These are phyloP conservation scores for Rallus crepitans DNA, from an alignment of 2,797 vertebrate species.

Conservation along the genomic window DNA sequence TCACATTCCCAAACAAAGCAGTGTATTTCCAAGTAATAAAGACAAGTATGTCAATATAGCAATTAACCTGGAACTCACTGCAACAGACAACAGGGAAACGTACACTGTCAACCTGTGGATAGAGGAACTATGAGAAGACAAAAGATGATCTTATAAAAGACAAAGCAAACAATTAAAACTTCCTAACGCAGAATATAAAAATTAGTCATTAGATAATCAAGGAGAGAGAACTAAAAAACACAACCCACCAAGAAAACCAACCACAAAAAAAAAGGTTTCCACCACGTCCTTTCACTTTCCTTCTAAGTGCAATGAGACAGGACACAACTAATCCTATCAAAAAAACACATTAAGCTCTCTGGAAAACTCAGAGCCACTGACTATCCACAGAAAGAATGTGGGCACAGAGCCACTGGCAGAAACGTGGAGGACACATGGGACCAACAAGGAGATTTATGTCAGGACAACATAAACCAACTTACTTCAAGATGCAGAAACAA, in stretches of 20 bases:
- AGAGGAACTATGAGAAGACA: neutral
- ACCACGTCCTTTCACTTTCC: neutral
- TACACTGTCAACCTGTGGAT: neutral
- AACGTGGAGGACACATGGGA: neutral
- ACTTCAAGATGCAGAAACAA: neutral
- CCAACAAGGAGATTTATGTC: neutral
- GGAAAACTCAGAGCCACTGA: neutral
- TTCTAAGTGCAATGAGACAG: neutral
- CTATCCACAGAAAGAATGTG: neutral
- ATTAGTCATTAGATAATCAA: neutral
- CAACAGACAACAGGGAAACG: neutral
- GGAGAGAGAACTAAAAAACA: neutral
- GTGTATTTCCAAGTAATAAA: neutral
- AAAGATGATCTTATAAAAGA: neutral
- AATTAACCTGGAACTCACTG: neutral
- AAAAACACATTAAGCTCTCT: neutral
- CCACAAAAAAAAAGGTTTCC: neutral
- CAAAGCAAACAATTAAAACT: neutral
- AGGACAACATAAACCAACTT: neutral
- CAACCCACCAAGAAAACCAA: too few relatives aligned
- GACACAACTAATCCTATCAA: neutral
- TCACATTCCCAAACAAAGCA: neutral
- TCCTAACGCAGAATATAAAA: neutral
- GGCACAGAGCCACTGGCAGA: neutral
- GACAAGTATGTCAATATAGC: neutral